Conservation (phyloP, 2,113 vertebrate genomes). For the Lontra canadensis region DNA sequence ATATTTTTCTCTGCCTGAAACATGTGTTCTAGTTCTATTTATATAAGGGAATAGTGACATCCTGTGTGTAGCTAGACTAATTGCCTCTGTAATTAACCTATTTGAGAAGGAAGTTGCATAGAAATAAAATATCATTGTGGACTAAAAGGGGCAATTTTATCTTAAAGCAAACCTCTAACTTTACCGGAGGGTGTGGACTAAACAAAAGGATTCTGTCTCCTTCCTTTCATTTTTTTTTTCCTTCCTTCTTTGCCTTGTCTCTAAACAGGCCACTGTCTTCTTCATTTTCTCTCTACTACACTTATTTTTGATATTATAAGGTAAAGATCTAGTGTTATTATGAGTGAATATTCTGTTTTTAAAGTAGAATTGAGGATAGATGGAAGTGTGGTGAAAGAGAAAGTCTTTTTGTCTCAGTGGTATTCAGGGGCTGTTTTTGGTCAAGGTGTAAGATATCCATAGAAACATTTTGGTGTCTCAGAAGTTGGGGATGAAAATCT, state of each 20-base stretch:
- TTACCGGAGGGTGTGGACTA: neutral
- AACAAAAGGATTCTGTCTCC: neutral
- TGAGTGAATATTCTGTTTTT: neutral
- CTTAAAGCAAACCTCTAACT: constrained; percentile 6
- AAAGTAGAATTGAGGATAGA: neutral
- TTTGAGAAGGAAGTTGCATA: constrained; percentile 62
- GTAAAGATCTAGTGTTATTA: neutral
- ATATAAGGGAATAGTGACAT: constrained; percentile 73
- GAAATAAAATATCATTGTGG: constrained; percentile 57
- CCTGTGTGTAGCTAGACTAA: constrained; percentile 73
- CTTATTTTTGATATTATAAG: neutral
- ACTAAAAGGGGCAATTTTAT: constrained; percentile 18
- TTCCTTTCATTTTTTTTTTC: neutral
- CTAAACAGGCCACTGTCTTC: neutral
- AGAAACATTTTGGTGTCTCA: neutral
- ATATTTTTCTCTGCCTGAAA: constrained; percentile 62
- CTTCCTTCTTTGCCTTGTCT: neutral
- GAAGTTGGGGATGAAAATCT: neutral
- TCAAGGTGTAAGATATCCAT: neutral
- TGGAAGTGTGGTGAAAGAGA: neutral
- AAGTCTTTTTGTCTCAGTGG: neutral
- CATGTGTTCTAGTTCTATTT: constrained; percentile 51
- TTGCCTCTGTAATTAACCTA: constrained; percentile 73
- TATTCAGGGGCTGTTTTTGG: neutral
- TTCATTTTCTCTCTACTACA: neutral